Percentiles rank a stretch among this genome's conserved stretches.
These are phyloP conservation scores for Malacoraja senta DNA, from an alignment of 2,797 vertebrate species.

Conservation along the genomic window DNA sequence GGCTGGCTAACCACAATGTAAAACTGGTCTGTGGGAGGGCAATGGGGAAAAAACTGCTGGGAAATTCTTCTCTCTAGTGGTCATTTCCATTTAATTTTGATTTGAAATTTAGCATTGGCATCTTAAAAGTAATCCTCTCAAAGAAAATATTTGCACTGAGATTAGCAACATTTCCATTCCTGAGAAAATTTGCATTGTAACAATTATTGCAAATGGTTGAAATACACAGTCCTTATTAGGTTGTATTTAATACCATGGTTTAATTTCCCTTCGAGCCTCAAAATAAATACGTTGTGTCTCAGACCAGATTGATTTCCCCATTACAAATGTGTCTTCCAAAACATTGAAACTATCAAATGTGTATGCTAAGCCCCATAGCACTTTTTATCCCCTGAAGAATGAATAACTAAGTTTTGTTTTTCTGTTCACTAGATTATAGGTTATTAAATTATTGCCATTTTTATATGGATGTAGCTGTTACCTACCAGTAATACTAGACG, in stretches of 20 bases:
- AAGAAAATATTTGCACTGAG: background rate
- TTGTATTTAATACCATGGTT: background rate
- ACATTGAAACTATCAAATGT: background rate
- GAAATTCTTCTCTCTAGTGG: background rate
- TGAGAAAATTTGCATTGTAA: background rate
- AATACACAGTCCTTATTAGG: background rate
- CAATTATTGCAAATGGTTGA: background rate
- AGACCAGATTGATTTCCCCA: background rate
- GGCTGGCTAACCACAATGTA: too few relatives aligned
- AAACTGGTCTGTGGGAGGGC: background rate
- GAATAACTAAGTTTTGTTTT: background rate
- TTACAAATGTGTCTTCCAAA: background rate
- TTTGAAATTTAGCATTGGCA: background rate
- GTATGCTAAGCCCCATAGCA: background rate
- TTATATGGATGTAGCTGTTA: background rate
- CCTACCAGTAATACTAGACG: background rate
- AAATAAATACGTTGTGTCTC: background rate
- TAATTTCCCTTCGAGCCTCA: background rate
- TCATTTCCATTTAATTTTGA: background rate
- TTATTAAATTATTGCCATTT: background rate
- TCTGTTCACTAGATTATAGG: background rate
- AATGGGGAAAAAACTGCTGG: background rate
- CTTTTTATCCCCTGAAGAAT: background rate
- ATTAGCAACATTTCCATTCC: background rate
- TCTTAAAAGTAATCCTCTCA: background rate